Evolutionary conservation across 1,140 invertebrate species (phyloP).

Genomic region (Arion vulgaris): DNA sequence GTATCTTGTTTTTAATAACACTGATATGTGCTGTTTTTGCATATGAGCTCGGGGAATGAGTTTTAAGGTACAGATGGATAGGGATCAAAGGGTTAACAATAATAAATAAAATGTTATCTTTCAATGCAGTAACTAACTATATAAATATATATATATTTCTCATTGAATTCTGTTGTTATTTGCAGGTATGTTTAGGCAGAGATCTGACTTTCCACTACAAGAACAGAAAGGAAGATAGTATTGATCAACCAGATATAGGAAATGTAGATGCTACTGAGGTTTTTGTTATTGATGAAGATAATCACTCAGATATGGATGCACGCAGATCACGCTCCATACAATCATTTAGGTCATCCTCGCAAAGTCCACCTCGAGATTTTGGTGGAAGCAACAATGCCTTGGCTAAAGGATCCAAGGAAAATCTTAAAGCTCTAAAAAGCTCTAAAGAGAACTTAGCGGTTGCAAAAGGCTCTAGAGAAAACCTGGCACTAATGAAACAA

Average conservation of each 20-base stretch:
- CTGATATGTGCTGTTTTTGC: too few species aligned
- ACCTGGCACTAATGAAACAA: slow-evolving; percentile 10
- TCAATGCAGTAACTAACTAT: too few species aligned
- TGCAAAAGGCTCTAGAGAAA: slow-evolving; percentile 28
- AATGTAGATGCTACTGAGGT: not conserved
- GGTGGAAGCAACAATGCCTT: slow-evolving; percentile 6
- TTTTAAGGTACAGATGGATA: too few species aligned
- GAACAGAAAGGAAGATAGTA: not conserved
- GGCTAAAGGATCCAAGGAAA: slow-evolving; percentile 25
- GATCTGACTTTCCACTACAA: slow-evolving; percentile 79
- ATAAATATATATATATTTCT: too few species aligned
- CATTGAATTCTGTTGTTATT: not conserved
- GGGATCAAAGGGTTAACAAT: too few species aligned
- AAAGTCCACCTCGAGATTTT: slow-evolving; percentile 9
- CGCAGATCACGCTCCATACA: slow-evolving; percentile 15
- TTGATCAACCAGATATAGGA: not conserved
- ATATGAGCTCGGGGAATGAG: too few species aligned
- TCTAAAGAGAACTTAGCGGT: slow-evolving; percentile 21
- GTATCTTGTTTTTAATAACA: too few species aligned
- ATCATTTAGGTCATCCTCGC: slow-evolving; percentile 14
- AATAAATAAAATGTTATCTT: too few species aligned
- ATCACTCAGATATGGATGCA: not conserved
- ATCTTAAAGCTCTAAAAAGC: slow-evolving; percentile 21
- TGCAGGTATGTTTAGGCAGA: slow-evolving; percentile 84
- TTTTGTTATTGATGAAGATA: not conserved